Conservation (phyloP, 2,888 invertebrate genomes). For the Thymelicus sylvestris region DNA sequence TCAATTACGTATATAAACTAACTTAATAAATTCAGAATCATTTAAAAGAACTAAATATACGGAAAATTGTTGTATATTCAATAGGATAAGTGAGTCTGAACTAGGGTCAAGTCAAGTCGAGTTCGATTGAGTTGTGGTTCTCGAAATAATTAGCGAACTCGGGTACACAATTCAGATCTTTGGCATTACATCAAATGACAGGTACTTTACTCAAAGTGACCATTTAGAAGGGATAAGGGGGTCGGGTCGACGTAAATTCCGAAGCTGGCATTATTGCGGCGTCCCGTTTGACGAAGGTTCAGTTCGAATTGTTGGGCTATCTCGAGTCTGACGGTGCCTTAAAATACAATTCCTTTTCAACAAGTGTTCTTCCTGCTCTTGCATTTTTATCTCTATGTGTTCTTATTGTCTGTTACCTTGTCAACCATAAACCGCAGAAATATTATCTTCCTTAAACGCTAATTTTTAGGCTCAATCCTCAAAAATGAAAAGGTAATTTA, state of each 20-base stretch:
- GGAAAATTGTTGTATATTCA: neutral
- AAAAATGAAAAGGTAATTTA: too few species aligned
- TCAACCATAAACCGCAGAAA: too few species aligned
- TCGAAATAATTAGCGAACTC: conserved; percentile 24
- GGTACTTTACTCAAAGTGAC: conserved; percentile 72
- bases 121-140: neutral
- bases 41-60: neutral
- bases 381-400: neutral
- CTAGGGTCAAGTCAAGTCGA: neutral
- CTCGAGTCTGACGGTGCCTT: conserved; percentile 54
- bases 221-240: conserved; percentile 64
- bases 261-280: conserved; percentile 71
- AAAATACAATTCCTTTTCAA: conserved; percentile 46
- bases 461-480: too few species aligned
- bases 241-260: conserved; percentile 76
- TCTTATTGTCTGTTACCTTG: too few species aligned
- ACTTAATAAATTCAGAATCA: neutral
- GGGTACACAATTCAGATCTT: conserved; percentile 29
- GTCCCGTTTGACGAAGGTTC: conserved; percentile 79
- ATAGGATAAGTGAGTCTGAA: neutral
- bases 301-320: conserved; percentile 68
- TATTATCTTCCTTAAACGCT: too few species aligned
- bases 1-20: neutral
- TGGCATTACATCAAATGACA: conserved; percentile 61
- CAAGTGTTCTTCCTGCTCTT: conserved; percentile 6